Evolutionary conservation across 1,140 invertebrate genomes (phyloP), one percentile per base, ranked within the genome.

Genomic region (Drosophila chauvacae): DNA sequence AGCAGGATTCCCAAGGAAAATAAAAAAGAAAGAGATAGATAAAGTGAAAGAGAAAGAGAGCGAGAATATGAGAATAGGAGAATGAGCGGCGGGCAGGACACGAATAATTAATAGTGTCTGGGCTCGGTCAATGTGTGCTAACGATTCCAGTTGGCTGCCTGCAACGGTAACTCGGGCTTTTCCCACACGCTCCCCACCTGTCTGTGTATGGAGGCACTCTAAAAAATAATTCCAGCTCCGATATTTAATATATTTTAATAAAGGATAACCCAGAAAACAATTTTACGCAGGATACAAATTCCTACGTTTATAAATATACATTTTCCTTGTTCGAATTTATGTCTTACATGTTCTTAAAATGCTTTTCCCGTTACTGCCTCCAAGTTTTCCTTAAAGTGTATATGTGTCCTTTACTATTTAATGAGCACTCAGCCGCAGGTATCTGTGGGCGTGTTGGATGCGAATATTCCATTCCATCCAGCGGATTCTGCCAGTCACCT

Each of bases 81-180:
- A 26, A 51, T 14, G 11, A 23, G 7, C 9, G 20, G 37, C 42
- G 50, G 72, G 62, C 45, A 56, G 53, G 35, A 39, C 63, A 74
- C 82, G 63, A 85, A 82, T 81, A 82, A 82, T 81, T 85, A 81
- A 85, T 78, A 86, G 68, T 75, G 74, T 62, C 68, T 86, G 77
- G 50, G 68, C 59, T 57, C 63, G 62, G 62, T 73, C 63, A 77
- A 80, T 71, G 73, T 68, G 72, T 70, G 78, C 66, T 69, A 82
- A 78, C 80, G 74, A 82, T 82, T 73, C 63, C 55, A 57, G 61
- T 66, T 66, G 58, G 56, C 51, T 75, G 61, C 42, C 70, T 75
- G 70, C 60, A 76, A 53, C 41, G 66, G 63, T 70, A 70, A 56
- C 66, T 68, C 63, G 66, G 44, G 33, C 48, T 68, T 70, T 72